Percentiles rank a stretch among this genome's conserved stretches.
phyloP scores from a whole-genome alignment of 2,113 vertebrate species.

The Pavo muticus region DNA sequence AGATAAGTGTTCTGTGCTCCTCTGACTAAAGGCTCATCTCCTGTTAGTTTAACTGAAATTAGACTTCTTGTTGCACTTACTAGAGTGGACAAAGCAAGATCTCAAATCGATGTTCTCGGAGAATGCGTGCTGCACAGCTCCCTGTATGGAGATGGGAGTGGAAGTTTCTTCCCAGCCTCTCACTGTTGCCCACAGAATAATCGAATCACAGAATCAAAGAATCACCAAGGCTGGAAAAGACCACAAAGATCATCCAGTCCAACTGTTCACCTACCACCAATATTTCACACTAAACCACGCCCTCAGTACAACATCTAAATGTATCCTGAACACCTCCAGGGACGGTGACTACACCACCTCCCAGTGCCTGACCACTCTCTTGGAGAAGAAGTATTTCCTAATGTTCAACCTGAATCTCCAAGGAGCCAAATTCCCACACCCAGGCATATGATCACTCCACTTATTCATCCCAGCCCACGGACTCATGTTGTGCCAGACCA shows the following conservation, averaged over 20 bases:
- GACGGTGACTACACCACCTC: too few species aligned
- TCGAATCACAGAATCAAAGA: too few species aligned
- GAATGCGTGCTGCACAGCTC: neutral
- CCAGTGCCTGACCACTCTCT: too few species aligned
- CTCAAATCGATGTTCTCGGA: neutral
- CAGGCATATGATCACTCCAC: too few species aligned
- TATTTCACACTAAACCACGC: too few species aligned
- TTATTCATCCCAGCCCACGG: neutral
- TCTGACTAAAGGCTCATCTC: neutral
- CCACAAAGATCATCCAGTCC: too few species aligned
- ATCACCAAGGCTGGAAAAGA: too few species aligned
- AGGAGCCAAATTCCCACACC: neutral
- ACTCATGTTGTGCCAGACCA: neutral
- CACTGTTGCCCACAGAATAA: neutral
- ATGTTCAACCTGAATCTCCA: neutral
- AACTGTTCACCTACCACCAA: too few species aligned
- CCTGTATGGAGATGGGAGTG: neutral
- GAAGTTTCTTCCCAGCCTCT: neutral
- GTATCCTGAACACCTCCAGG: too few species aligned
- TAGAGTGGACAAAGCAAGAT: neutral
- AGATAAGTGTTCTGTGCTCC: neutral
- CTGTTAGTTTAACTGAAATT: neutral
- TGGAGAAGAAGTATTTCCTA: too few species aligned
- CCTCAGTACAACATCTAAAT: too few species aligned
- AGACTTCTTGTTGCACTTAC: neutral